These are phyloP conservation scores for Cairina moschata DNA, from an alignment of 2,113 vertebrate species.

Conservation along the genomic window DNA sequence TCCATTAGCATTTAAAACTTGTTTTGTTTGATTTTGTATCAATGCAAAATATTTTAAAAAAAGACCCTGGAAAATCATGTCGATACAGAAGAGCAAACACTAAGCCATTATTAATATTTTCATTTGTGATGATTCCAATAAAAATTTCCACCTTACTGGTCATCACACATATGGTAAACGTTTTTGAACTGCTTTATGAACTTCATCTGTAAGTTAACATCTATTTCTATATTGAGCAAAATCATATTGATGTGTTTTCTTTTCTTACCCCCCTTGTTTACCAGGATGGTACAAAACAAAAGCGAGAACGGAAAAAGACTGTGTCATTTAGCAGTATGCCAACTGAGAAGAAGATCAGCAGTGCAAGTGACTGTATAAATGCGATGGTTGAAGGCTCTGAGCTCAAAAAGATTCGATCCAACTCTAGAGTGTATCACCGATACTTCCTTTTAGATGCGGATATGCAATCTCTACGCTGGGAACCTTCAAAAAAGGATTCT, in stretches of 20 bases:
- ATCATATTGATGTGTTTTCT: background rate
- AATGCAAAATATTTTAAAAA: background rate
- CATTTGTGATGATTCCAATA: background rate
- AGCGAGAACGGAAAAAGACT: conserved; percentile 94
- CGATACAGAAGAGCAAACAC: background rate
- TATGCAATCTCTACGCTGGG: conserved; percentile 97
- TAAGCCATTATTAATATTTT: background rate
- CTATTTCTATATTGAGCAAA: background rate
- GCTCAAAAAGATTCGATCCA: conserved; percentile 94
- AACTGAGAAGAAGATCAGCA: conserved; percentile 96
- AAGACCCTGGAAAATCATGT: background rate
- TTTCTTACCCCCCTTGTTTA: background rate
- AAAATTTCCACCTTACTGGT: background rate
- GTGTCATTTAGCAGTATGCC: conserved; percentile 99
- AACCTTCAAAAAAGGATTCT: conserved; percentile 96
- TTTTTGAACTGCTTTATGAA: background rate
- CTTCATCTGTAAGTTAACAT: background rate
- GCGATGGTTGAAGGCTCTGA: conserved; percentile 96
- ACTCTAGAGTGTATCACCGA: conserved; percentile 92
- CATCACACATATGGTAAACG: background rate
- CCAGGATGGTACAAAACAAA: conserved; percentile 93
- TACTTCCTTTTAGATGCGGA: conserved; percentile 95
- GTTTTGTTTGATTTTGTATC: background rate
- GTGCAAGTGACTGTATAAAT: conserved; percentile 93
- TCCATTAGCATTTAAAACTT: background rate